phyloP scores from a whole-genome alignment of 2,888 invertebrate species.

The Drosophila parthenogenetica region DNA sequence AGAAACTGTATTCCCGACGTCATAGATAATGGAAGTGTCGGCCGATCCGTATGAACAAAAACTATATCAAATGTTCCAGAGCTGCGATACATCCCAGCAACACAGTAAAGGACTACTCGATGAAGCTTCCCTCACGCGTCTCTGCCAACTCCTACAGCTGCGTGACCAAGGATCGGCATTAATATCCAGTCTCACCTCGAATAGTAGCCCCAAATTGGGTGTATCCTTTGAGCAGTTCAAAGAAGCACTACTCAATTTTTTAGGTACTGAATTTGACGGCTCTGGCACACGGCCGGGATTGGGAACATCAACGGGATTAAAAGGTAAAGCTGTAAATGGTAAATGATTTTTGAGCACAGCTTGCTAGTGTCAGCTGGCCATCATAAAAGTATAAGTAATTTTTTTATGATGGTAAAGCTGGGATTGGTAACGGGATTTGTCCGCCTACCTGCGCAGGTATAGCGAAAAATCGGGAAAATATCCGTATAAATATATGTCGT shows the following conservation, averaged over 20 bases:
- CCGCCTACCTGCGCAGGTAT: slow-evolving; percentile 35
- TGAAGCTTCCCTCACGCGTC: slow-evolving; percentile 88
- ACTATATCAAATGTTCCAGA: slow-evolving; percentile 92
- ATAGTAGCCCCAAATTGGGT: slow-evolving; percentile 74
- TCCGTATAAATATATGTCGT: slow-evolving; percentile 28
- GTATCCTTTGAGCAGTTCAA: slow-evolving; percentile 91
- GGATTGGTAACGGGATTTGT: not conserved
- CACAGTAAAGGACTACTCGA: slow-evolving; percentile 89
- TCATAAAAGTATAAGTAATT: slow-evolving; percentile 47
- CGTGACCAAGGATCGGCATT: slow-evolving; percentile 89
- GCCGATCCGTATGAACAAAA: slow-evolving; percentile 93
- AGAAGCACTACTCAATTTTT: slow-evolving; percentile 89
- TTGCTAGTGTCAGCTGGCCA: slow-evolving; percentile 25
- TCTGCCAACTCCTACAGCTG: slow-evolving; percentile 92
- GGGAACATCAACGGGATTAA: slow-evolving; percentile 55
- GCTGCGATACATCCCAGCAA: slow-evolving; percentile 89
- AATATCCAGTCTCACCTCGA: slow-evolving; percentile 87
- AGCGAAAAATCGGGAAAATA: not conserved
- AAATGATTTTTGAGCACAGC: not conserved
- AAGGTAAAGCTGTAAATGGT: slow-evolving; percentile 46
- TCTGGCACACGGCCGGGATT: slow-evolving; percentile 36
- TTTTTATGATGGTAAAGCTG: slow-evolving; percentile 44
- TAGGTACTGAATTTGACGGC: slow-evolving; percentile 86
- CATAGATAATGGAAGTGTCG: slow-evolving; percentile 74
- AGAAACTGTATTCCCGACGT: slow-evolving; percentile 40